Evolutionary conservation across 2,113 vertebrate species (phyloP), one percentile per base, ranked within the genome.

Genomic region (Ptyas mucosa): DNA sequence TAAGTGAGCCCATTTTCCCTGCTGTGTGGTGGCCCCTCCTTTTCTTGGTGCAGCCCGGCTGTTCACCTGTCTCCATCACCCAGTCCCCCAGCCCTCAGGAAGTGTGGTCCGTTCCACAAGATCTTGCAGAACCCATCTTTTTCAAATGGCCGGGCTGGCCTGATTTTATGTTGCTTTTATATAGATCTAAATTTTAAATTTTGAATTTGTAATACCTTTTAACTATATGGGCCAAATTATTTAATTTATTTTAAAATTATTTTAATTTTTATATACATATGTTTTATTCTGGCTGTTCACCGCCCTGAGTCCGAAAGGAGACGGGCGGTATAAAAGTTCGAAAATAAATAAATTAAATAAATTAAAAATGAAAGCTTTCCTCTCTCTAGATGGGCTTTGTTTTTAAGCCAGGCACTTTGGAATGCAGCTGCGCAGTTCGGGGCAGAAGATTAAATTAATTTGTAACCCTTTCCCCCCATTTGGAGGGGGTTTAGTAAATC

Each of bases 371-470:
- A 93, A 97, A 97, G 97, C 97, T 96, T 96, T 95, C 96, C 97
- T 95, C 96, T 97, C 96, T 96, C 96, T 97, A 97, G 97, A 97
- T 97, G 97, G 98, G 98, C 97, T 98, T 98, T 98, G 97, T 97
- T 97, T 96, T 96, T 97, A 98, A 98, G 97, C 97, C 94, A 98
- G 98, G 98, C 96, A 94, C 96, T 97, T 97, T 52, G 96, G 97
- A 97, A 97, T 97, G 97, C 98, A 96, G 96, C 97, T 97, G 97
- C 97, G 95, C 97, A 97, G 97, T 98, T 97, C 57, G 97, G 96
- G 98, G 97, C 97, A 97, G 97, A 97, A 98, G 98, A 99, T 99
- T 98, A 98, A 97, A 98, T 97, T 98, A 97, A 97, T 96, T 97
- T 98, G 97, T 98, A 98, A 98, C 97, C 97, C 97, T 94, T 46